Evolutionary conservation across 2,113 vertebrate genomes (phyloP), one percentile per base, ranked within the genome.

Genomic region (Rattus rattus): DNA sequence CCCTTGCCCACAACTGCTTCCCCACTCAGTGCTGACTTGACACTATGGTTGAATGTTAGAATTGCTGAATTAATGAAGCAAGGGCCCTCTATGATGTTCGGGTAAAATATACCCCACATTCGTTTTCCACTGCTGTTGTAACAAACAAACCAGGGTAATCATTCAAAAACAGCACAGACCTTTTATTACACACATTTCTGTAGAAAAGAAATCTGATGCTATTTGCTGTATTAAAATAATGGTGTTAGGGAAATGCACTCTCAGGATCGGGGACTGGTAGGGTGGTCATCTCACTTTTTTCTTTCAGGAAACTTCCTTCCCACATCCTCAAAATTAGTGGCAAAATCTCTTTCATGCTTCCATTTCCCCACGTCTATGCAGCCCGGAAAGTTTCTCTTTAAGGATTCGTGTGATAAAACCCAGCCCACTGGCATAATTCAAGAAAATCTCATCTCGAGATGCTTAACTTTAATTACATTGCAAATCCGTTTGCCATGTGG

Each of bases 1-100:
- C n/a, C 6, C 22, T 2, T 10, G 0, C 0, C 4, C 9, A 12
- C 24, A 7, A 19, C 19, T 2, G 2, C 39, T 77, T 65, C 30
- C 16, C 14, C 26, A 47, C 7, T 30, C 43, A 54, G 16, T 67
- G 47, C 43, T 61, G 7, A 6, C 67, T 67, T 84, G 14, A 69
- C 1, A 63, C 7, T 28, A 30, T 26, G 33, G 1, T 69, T 61
- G 13, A 81, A 86, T 43, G 30, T 81, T 22, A 84, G 13, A 52
- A 22, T 17, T 92, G 14, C 77, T n/a, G 8, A 80, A 59, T 85
- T 16, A 80, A 56, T 24, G 16, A 63, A 52, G 7, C 28, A 24
- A 76, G 39, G 59, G 10, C 0, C 7, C 69, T 75, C n/a, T 61
- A 30, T 24, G 22, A 76, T 61, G 10, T 33, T 49, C 87, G n/a